These are phyloP conservation scores for Graptemys geographica DNA, from an alignment of 2,797 vertebrate genomes.

Conservation along the genomic window DNA sequence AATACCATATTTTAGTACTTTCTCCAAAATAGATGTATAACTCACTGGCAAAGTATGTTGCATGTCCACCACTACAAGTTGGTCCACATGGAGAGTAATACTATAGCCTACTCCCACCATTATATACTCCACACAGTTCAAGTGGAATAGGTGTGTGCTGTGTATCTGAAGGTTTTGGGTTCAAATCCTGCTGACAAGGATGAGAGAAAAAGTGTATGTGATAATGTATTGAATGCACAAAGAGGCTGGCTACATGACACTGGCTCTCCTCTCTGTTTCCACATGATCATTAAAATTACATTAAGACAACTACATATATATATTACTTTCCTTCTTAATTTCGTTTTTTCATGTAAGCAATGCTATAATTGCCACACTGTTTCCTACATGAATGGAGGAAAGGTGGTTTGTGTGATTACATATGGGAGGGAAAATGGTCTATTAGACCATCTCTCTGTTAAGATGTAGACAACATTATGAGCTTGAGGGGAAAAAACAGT, in stretches of 20 bases:
- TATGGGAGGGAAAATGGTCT: not conserved
- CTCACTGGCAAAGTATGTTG: not conserved
- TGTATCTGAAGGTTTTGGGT: not conserved
- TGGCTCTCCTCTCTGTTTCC: not conserved
- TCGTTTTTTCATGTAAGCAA: not conserved
- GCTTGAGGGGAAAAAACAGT: not conserved
- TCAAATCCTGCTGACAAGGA: not conserved
- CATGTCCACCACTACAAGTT: too few species aligned
- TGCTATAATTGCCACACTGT: not conserved
- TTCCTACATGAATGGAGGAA: not conserved
- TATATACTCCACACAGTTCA: not conserved
- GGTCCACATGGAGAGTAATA: too few species aligned
- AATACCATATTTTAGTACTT: not conserved
- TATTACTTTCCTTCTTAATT: not conserved
- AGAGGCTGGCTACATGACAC: not conserved
- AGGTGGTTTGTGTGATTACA: not conserved
- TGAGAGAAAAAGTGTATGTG: not conserved
- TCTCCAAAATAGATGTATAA: not conserved
- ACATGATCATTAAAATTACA: not conserved
- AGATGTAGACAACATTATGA: not conserved
- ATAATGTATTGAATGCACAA: not conserved
- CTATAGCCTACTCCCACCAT: not conserved
- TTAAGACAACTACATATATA: not conserved
- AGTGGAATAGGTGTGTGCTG: not conserved
- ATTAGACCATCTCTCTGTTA: not conserved